Base-by-base conservation (phyloP, 1,140 invertebrate genomes). In the Dysdera silvatica region DNA sequence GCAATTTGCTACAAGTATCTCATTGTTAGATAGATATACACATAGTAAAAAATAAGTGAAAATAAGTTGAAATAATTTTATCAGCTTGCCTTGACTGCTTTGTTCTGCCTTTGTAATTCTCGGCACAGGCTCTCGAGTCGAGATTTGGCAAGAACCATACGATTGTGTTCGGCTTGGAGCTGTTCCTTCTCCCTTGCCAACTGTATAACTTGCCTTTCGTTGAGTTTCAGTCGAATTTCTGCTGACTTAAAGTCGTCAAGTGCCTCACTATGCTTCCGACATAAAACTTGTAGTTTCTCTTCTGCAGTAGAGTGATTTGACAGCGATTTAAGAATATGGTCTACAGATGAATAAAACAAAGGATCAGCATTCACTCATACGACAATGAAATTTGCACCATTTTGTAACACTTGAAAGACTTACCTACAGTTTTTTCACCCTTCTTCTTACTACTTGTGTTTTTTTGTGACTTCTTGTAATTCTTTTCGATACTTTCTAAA, bases 101-200 rank as follows among this genome's bases (percentile, higher is more conserved):
- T 92, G 72, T 93, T 94, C 71, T 94, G 88, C 71, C 87, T 87
- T 74, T 95, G 91, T 41, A 95, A 78, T 74, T 95, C 91, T 24
- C 91, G 76, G 74, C 91, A 95, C 4, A 95, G 78, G 73, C 85
- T 88, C 74, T 95, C 91, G 48, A 95, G 77, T 72, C 89, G 85
- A 49, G 85, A 87, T 59, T 84, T 83, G 29, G 89, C 84, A 31
- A 94, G 78, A 41, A 93, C 80, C 49, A 85, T 83, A 75, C 91
- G 91, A 65, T 86, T 89, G 65, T 87, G 83, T 71, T 94, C 91
- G 32, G 83, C 78, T 72, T 91, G 86, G 31, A 90, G 73, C 68
- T 88, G 85, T 68, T 92, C 89, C 72, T 89, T 91, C 69, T 94
- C 89, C 65, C 85, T 83, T 35, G 82, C 77, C 31, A 87, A 74